Evolutionary conservation across 2,888 invertebrate genomes (phyloP).

Genomic region (Abscondita cerata): DNA sequence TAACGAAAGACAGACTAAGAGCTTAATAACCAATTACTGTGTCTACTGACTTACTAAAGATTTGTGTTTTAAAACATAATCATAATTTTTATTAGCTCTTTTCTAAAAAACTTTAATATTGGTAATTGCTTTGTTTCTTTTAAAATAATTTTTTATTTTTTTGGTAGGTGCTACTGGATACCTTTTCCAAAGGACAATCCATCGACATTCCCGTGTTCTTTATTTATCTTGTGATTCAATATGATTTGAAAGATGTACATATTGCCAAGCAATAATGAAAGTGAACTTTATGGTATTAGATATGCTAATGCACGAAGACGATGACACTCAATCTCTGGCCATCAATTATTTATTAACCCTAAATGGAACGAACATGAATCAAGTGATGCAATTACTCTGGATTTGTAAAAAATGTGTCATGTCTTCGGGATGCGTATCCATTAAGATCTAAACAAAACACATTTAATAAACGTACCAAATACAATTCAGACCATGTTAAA

Average conservation of each 20-base stretch:
- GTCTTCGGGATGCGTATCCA: constrained; percentile 62
- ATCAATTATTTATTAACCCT: constrained; percentile 59
- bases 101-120: too few relatives aligned
- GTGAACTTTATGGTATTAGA: constrained; percentile 64
- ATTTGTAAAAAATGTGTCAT: constrained; percentile 61
- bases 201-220: neutral
- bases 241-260: neutral
- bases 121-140: too few relatives aligned
- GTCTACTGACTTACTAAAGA: too few relatives aligned
- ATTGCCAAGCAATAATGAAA: constrained; percentile 54
- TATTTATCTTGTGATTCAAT: neutral
- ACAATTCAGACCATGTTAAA: constrained; percentile 12
- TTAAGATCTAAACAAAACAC: constrained; percentile 63
- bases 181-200: constrained; percentile 1
- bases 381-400: constrained; percentile 61
- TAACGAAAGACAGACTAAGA: too few relatives aligned
- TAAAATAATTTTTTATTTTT: neutral
- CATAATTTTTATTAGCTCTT: too few relatives aligned
- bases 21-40: too few relatives aligned
- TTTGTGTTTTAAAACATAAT: too few relatives aligned
- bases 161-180: neutral
- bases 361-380: neutral
- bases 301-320: constrained; percentile 65
- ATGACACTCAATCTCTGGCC: constrained; percentile 62
- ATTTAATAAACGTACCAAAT: constrained; percentile 45